These are phyloP conservation scores for Dromaius novaehollandiae DNA, from an alignment of 2,113 vertebrate genomes.

Conservation along the genomic window DNA sequence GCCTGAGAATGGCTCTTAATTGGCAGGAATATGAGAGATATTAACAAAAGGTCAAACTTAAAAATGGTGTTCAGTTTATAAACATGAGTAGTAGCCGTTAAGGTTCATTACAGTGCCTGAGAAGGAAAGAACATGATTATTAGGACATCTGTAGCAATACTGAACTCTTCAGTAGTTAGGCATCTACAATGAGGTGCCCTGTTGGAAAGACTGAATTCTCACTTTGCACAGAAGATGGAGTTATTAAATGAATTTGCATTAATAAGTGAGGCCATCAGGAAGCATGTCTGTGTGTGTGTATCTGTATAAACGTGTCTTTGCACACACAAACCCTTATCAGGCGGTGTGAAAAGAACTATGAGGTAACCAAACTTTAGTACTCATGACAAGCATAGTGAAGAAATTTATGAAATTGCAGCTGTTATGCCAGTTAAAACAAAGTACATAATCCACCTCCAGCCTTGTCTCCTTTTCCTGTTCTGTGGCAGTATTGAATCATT, in stretches of 20 bases:
- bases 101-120: background rate
- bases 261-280: background rate
- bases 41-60: background rate
- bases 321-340: background rate
- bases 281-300: background rate
- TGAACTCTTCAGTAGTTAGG: background rate
- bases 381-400: background rate
- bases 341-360: background rate
- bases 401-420: background rate
- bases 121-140: background rate
- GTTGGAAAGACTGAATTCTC: background rate
- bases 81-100: background rate
- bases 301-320: background rate
- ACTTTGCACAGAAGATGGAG: background rate
- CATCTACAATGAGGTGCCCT: background rate
- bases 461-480: background rate
- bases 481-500: background rate
- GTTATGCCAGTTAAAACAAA: background rate
- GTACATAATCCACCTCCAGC: background rate
- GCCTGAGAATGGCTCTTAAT: background rate
- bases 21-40: background rate
- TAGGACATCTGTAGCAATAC: background rate
- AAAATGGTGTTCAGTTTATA: background rate
- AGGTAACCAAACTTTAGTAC: background rate
- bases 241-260: background rate